Percentiles rank a stretch among this genome's conserved stretches.
Conservation (phyloP, 2,113 vertebrate genomes). For the Hirundichthys speculiger region DNA sequence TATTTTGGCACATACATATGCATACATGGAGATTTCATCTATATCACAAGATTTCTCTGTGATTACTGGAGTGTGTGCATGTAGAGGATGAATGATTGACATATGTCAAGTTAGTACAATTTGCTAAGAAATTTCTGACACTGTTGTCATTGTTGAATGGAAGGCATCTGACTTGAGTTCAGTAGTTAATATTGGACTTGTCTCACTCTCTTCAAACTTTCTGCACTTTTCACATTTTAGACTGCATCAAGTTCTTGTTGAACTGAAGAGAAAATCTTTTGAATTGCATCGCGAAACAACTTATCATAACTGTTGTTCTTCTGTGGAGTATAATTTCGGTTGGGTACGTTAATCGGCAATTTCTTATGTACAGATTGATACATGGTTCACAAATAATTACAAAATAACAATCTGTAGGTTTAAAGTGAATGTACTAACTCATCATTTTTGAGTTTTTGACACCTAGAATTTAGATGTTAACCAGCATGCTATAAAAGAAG, state of each 20-base stretch:
- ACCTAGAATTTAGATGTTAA: too few relatives aligned
- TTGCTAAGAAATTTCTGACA: conserved; percentile 43
- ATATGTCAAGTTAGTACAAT: conserved; percentile 11
- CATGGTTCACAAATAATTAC: too few relatives aligned
- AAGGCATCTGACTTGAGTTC: conserved; percentile 31
- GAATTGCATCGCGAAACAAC: too few relatives aligned
- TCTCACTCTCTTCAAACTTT: conserved; percentile 4
- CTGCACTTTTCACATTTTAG: not conserved
- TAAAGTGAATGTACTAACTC: too few relatives aligned
- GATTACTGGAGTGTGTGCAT: not conserved
- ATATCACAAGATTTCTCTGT: too few relatives aligned
- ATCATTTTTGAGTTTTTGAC: too few relatives aligned
- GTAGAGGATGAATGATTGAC: not conserved
- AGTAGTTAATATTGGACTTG: conserved; percentile 40
- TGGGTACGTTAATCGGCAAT: conserved; percentile 24
- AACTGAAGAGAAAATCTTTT: not conserved
- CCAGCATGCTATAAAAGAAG: too few relatives aligned
- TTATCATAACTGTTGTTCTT: not conserved
- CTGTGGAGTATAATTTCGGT: conserved; percentile 15
- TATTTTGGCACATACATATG: too few relatives aligned
- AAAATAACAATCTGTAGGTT: too few relatives aligned
- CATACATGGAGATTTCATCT: too few relatives aligned
- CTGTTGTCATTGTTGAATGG: conserved; percentile 56
- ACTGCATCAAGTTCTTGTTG: too few relatives aligned
- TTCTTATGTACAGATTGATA: too few relatives aligned